Percentiles rank a stretch among this genome's conserved stretches.
These are phyloP conservation scores for Arrhamphus sclerolepis DNA, from an alignment of 2,797 vertebrate species.

Conservation along the genomic window DNA sequence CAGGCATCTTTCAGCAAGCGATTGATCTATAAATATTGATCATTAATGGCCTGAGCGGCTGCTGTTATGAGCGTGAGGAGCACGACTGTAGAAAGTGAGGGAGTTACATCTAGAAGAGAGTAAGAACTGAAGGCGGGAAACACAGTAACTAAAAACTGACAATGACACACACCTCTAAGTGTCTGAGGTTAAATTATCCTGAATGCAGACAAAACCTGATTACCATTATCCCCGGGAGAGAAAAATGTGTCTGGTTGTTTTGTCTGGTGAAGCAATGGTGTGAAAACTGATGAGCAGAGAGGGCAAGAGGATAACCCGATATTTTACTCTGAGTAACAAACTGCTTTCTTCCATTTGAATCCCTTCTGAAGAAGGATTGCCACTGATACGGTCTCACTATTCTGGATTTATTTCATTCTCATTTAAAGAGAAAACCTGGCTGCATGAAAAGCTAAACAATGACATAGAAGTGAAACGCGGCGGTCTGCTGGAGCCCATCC, in stretches of 20 bases:
- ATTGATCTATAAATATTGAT: conserved; percentile 37
- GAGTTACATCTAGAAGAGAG: not conserved
- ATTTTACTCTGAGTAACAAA: conserved; percentile 33
- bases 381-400: conserved; percentile 44
- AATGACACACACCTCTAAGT: not conserved
- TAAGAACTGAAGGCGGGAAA: not conserved
- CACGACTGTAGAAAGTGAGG: conserved; percentile 9
- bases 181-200: conserved; percentile 14
- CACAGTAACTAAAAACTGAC: not conserved
- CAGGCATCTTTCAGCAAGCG: conserved; percentile 40
- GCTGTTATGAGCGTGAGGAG: conserved; percentile 16
- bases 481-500: too few species aligned
- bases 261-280: conserved; percentile 17
- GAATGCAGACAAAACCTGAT: conserved; percentile 20
- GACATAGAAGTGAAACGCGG: too few species aligned
- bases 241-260: not conserved
- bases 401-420: conserved; percentile 47
- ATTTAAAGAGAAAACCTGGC: conserved; percentile 34
- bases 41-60: conserved; percentile 46
- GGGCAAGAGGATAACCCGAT: not conserved
- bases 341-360: conserved; percentile 38
- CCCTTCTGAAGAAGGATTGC: conserved; percentile 59
- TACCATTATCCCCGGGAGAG: conserved; percentile 10
- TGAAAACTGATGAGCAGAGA: conserved; percentile 15
- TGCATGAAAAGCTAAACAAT: conserved; percentile 17